Evolutionary conservation across 2,113 vertebrate species (phyloP), one percentile per base, ranked within the genome.

Genomic region (Paratilapia polleni): DNA sequence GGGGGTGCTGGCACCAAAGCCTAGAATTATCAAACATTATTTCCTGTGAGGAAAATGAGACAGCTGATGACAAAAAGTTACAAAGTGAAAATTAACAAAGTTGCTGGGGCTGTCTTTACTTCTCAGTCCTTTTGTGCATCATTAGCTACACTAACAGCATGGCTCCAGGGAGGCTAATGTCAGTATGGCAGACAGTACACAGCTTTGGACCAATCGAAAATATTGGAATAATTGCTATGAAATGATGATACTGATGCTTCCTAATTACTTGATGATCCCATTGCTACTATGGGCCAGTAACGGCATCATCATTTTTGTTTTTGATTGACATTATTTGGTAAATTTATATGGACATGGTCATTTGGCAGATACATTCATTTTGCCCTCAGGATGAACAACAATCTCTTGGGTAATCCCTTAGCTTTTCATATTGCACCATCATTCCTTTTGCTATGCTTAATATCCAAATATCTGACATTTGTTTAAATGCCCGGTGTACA

Each of bases 1-100:
- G 76, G n/a, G 24, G 43, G 68, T 34, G 36, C 15, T 85, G 79
- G 41, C 57, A 88, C 84, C 64, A 86, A 81, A 86, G 78, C 81
- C 56, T 54, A 13, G 6, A 76, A 56, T 26, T 66, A 77, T 77
- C 54, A 73, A 60, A 79, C 60, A 60, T 76, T 31, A 84, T 80
- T 86, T 58, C 6, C 22, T 17, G 54, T 70, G 64, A 77, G 43
- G 78, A 78, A 86, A 78, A 75, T 81, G 73, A n/a, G 19, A 68
- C 38, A 70, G 47, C 19, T 49, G 60, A 82, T 49, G 58, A 76
- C 17, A 20, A 22, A 57, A 81, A 85, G 49, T 63, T 80, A 13
- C 60, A 34, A 78, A 49, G 49, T 78, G 8, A 9, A 77, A 62
- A 64, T 70, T 14, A 73, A 80, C 60, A 80, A 80, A 86, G n/a